phyloP scores from a whole-genome alignment of 2,113 vertebrate species.

The Alethe castanea region DNA sequence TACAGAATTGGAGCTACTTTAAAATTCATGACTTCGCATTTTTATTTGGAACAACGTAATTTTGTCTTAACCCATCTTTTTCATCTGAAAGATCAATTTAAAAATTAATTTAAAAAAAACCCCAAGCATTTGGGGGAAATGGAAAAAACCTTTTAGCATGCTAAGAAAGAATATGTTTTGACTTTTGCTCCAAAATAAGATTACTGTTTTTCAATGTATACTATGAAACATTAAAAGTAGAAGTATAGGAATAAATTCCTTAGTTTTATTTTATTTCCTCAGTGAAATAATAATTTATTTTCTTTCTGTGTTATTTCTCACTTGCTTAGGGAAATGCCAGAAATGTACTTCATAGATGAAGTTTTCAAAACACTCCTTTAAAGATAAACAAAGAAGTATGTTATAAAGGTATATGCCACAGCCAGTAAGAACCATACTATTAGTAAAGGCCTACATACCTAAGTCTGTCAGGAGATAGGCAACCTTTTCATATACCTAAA shows the following conservation, averaged over 20 bases:
- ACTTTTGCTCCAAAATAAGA: not conserved
- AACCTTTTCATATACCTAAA: conserved; percentile 96
- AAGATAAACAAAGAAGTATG: not conserved
- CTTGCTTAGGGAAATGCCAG: not conserved
- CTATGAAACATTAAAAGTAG: not conserved
- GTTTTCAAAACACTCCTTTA: not conserved
- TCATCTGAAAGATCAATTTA: not conserved
- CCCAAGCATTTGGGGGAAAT: not conserved
- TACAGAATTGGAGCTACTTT: not conserved
- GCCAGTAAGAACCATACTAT: not conserved
- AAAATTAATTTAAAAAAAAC: not conserved
- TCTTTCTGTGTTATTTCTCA: not conserved
- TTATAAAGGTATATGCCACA: not conserved
- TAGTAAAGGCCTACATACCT: conserved; percentile 75
- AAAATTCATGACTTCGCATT: not conserved
- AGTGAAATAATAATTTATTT: not conserved
- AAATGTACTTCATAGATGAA: fast-evolving
- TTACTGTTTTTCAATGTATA: not conserved
- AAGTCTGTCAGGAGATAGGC: conserved; percentile 94
- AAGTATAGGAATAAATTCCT: not conserved
- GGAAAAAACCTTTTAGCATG: not conserved
- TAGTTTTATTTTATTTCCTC: not conserved
- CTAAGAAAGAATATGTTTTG: not conserved
- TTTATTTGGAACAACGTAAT: not conserved
- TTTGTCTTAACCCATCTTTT: not conserved